Percentiles rank a stretch among this genome's conserved stretches.
Evolutionary conservation across 2,113 vertebrate species (phyloP).

Genomic region (Holacanthus passer): DNA sequence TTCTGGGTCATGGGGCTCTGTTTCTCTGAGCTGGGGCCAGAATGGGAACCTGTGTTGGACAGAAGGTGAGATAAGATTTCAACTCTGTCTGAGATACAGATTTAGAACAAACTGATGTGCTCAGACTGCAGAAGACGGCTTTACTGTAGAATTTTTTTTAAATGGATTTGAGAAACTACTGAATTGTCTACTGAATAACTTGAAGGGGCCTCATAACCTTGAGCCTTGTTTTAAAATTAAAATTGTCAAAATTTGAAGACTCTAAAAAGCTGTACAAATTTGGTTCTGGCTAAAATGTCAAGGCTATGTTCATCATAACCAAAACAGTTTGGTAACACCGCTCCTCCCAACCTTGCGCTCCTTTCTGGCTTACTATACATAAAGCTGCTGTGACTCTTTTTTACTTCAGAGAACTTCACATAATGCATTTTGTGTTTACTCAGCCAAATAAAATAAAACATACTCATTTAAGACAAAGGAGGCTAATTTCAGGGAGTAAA

Average conservation of each 20-base stretch:
- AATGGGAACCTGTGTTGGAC: slow-evolving; percentile 88
- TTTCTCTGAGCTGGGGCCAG: slow-evolving; percentile 95
- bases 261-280: background rate
- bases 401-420: slow-evolving; percentile 21
- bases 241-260: background rate
- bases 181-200: background rate
- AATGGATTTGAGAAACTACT: too few species aligned
- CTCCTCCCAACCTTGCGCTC: background rate
- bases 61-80: slow-evolving; percentile 6
- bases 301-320: background rate
- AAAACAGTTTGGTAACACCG: background rate
- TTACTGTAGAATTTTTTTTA: too few species aligned
- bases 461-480: background rate
- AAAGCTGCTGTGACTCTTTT: background rate
- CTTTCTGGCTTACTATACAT: background rate
- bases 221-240: background rate
- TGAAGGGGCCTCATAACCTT: background rate
- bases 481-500: background rate
- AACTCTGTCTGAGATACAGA: background rate
- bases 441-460: background rate
- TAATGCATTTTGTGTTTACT: background rate
- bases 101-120: background rate
- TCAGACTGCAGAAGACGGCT: background rate
- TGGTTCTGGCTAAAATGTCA: background rate
- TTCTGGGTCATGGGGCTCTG: slow-evolving; percentile 98